Percentiles rank a stretch among this genome's conserved stretches.
Evolutionary conservation across 2,888 invertebrate genomes (phyloP).

Genomic region (Dryobotodes eremita): DNA sequence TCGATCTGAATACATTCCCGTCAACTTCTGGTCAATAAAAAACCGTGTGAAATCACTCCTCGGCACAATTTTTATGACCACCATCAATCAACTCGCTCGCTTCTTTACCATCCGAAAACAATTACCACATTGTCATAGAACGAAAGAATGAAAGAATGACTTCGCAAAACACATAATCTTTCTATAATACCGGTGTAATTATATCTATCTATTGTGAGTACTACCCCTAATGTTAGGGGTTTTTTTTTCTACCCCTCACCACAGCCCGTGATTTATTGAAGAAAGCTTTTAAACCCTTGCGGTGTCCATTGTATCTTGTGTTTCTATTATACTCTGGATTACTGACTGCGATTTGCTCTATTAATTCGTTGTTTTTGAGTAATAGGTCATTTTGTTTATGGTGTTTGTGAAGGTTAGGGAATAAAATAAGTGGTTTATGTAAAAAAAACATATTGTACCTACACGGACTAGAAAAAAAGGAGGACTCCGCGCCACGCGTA

Average conservation of each 20-base stretch:
- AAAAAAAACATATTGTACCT: no score
- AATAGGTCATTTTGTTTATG: conserved; percentile 48
- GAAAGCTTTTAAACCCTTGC: conserved; percentile 90
- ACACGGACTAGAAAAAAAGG: no score
- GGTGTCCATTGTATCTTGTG: conserved; percentile 77
- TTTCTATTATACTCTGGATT: conserved; percentile 77
- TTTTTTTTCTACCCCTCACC: conserved; percentile 65
- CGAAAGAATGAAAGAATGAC: conserved; percentile 71
- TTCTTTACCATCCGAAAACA: conserved; percentile 50
- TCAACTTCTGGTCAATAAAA: conserved; percentile 9
- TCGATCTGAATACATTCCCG: not conserved
- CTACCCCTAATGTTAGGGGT: conserved; percentile 62
- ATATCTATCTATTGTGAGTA: conserved; percentile 79
- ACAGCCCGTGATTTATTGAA: conserved; percentile 86
- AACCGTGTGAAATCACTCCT: conserved; percentile 39
- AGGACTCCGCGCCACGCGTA: no score
- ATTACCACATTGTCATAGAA: conserved; percentile 50
- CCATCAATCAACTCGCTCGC: conserved; percentile 57
- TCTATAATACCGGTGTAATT: conserved; percentile 84
- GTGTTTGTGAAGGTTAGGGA: not conserved
- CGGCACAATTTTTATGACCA: conserved; percentile 12
- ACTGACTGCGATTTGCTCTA: conserved; percentile 79
- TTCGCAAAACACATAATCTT: conserved; percentile 79
- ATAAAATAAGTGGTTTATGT: not conserved
- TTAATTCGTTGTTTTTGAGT: conserved; percentile 77